These are phyloP conservation scores for Apus apus DNA, from an alignment of 2,113 vertebrate genomes.

Conservation along the genomic window DNA sequence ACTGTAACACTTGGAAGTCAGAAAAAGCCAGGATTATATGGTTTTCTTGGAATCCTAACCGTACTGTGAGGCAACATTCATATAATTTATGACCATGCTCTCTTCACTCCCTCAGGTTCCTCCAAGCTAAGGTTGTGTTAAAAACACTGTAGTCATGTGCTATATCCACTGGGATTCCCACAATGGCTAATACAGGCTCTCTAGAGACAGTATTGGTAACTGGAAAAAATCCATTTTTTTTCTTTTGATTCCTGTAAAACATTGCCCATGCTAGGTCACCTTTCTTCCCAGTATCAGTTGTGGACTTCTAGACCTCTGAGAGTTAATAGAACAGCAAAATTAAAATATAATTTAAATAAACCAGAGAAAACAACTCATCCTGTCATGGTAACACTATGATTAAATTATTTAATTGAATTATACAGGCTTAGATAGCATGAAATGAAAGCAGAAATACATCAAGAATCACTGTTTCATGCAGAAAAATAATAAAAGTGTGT, in stretches of 20 bases:
- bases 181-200: background rate
- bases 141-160: background rate
- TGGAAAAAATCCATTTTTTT: background rate
- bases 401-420: slow-evolving; percentile 50
- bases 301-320: background rate
- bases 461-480: slow-evolving; percentile 35
- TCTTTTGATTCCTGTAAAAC: background rate
- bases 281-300: background rate
- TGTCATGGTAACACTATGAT: background rate
- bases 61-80: background rate
- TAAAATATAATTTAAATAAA: slow-evolving; percentile 35
- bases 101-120: background rate
- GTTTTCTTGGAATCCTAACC: background rate
- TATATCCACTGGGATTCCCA: background rate
- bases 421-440: slow-evolving; percentile 9
- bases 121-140: background rate
- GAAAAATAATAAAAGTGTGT: slow-evolving; percentile 32
- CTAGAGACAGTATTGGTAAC: background rate
- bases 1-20: background rate
- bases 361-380: background rate
- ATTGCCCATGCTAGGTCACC: background rate
- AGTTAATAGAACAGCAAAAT: background rate
- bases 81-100: background rate
- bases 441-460: slow-evolving; percentile 53
- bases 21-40: background rate